These are phyloP conservation scores for Haliclona indistincta DNA, from an alignment of 37 sponge, comb jelly and placozoan genomes.

Conservation along the genomic window DNA sequence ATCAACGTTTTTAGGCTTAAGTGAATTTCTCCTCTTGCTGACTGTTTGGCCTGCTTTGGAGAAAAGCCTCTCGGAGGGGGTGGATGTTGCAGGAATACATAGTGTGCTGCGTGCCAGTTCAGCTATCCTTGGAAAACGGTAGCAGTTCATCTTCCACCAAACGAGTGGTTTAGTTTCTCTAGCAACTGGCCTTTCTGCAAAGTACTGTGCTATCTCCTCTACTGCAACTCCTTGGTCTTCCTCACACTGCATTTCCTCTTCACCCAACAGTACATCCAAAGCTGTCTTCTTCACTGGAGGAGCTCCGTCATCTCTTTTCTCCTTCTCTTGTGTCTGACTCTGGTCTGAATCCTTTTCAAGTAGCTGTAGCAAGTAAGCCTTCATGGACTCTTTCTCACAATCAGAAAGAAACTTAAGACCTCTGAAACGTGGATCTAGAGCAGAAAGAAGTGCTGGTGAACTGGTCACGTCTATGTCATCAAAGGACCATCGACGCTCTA, in stretches of 20 bases:
- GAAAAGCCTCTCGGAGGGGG: conserved; percentile 8
- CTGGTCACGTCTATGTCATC: background rate
- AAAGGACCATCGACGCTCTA: background rate
- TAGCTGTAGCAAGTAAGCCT: no score
- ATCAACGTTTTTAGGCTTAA: conserved; percentile 15
- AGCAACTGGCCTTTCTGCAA: no score
- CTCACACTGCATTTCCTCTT: no score
- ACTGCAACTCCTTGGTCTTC: no score
- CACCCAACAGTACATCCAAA: no score
- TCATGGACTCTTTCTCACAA: background rate
- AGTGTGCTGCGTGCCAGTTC: background rate
- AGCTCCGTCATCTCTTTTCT: no score
- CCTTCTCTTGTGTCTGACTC: no score
- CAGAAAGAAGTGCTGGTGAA: background rate
- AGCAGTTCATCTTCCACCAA: conserved; percentile 14
- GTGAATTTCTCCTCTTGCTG: background rate
- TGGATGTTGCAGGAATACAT: conserved; percentile 31
- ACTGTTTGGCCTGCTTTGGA: conserved; percentile 1
- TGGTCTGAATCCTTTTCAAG: no score
- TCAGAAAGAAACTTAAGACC: background rate
- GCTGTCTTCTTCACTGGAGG: no score
- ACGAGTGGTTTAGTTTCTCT: background rate
- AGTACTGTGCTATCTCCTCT: no score
- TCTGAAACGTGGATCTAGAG: background rate
- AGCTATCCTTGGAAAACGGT: conserved; percentile 11